Evolutionary conservation across 2,113 vertebrate species (phyloP), one percentile per base, ranked within the genome.

Genomic region (Nymphicus hollandicus): DNA sequence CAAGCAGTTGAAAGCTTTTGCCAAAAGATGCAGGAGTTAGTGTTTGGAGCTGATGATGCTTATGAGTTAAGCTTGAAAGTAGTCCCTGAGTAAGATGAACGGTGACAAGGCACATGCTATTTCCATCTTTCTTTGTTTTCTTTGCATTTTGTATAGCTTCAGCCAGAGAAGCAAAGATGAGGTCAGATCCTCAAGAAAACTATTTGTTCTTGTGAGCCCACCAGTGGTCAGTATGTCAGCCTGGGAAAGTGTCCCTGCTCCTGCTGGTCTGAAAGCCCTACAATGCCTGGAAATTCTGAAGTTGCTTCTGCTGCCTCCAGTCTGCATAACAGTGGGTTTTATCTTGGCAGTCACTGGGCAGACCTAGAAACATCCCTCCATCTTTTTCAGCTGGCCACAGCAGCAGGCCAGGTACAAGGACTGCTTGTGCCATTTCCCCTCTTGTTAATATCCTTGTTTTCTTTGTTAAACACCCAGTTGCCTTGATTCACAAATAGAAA

Each of bases 301-400:
- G 19, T 52, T 3, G 1, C 25, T 63, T 63, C 55, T 58, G 27
- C 53, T 56, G 46, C 31, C 13, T 90, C 15, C 3, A 0, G 13
- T 55, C 33, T 71, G 16, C 31, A 0, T 58, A 73, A 83, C 28
- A 70, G 49, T 58, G 25, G 29, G 68, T 49, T 0, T 0, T 50
- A 5, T 16, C 31, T 80, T 56, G 35, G 3, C 3, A 19, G 27
- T 50, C 61, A 55, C 33, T 3, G 7, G 6, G 10, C 23, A 25
- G 55, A 90, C 15, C 13, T 44, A 5, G 63, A 89, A 88, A 72
- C 55, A 52, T 55, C 28, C 2, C 4, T 49, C 4, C 25, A 6
- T 69, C 27, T 46, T 47, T 72, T 76, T 80, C 6, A 27, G 22
- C 41, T 61, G 44, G 29, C 39, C 33, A 29, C 24, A 66, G 73